A percentile compares a stretch with the other conserved stretches of the same genome.
These are phyloP conservation scores for Calliopum simillimum DNA, from an alignment of 2,888 invertebrate genomes.

Conservation along the genomic window DNA sequence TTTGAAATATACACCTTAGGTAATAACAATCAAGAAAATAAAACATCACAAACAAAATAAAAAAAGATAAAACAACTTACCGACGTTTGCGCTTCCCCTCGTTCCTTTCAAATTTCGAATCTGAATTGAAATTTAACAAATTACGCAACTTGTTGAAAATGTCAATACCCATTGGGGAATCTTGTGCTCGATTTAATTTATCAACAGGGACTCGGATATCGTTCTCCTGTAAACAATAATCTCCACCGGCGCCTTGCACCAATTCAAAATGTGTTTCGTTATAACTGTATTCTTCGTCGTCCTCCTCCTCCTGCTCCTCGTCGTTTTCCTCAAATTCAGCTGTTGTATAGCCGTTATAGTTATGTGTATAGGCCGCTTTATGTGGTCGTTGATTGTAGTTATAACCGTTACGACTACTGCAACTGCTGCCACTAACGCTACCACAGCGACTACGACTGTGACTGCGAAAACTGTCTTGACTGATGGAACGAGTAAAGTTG, in stretches of 20 bases:
- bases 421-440: constrained; percentile 37
- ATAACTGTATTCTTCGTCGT: constrained; percentile 9
- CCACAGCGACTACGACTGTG: constrained; percentile 39
- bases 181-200: constrained; percentile 13
- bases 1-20: no score
- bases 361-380: background rate
- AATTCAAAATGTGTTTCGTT: constrained; percentile 14
- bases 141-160: constrained; percentile 49
- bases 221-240: constrained; percentile 38
- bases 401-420: constrained; percentile 36
- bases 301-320: background rate
- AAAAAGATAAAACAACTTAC: constrained; percentile 42
- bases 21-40: no score
- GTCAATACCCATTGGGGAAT: constrained; percentile 62
- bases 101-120: constrained; percentile 45
- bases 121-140: constrained; percentile 42
- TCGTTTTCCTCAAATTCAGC: background rate
- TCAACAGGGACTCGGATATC: constrained; percentile 17
- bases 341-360: background rate
- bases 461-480: constrained; percentile 15
- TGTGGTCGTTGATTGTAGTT: constrained; percentile 26
- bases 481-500: constrained; percentile 1
- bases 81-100: constrained; percentile 51
- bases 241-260: constrained; percentile 35
- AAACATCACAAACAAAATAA: no score